phyloP scores from a whole-genome alignment of 2,888 invertebrate species.

The Pristionchus mayeri region DNA sequence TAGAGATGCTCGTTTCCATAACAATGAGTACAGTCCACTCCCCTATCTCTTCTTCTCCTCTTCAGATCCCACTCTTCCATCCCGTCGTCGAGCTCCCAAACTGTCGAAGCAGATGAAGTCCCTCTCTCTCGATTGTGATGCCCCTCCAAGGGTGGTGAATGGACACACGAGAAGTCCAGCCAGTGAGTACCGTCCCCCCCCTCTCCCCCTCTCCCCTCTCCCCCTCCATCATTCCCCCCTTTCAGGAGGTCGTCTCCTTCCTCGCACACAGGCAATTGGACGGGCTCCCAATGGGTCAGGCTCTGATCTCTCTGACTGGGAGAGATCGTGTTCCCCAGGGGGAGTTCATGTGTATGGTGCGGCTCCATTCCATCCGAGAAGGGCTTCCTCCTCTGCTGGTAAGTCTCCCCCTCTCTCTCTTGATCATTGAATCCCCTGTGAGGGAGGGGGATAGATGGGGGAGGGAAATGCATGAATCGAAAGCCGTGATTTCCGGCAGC shows the following conservation, averaged over 20 bases:
- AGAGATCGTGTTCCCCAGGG: conserved; percentile 63
- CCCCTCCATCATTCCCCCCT: background rate
- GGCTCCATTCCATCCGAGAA: conserved; percentile 53
- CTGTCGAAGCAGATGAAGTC: conserved; percentile 75
- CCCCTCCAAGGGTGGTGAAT: conserved; percentile 65
- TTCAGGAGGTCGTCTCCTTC: conserved; percentile 61
- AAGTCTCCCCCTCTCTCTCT: conserved; percentile 11
- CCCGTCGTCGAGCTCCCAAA: conserved; percentile 71
- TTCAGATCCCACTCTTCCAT: background rate
- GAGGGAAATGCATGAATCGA: background rate
- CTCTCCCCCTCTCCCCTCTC: background rate
- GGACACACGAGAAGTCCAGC: conserved; percentile 56
- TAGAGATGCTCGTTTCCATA: background rate
- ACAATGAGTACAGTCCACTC: conserved; percentile 8
- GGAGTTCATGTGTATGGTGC: conserved; percentile 7
- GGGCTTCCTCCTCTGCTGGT: conserved; percentile 60
- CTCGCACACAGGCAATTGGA: conserved; percentile 50
- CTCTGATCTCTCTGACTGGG: conserved; percentile 70
- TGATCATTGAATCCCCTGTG: background rate
- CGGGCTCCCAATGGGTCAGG: conserved; percentile 53
- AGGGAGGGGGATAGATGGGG: background rate
- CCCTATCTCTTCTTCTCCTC: background rate
- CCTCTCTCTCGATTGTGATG: conserved; percentile 74
- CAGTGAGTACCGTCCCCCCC: conserved; percentile 46
- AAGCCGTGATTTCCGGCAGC: background rate